These are phyloP conservation scores for Sebastes minor DNA, from an alignment of 2,797 vertebrate genomes.

Conservation along the genomic window DNA sequence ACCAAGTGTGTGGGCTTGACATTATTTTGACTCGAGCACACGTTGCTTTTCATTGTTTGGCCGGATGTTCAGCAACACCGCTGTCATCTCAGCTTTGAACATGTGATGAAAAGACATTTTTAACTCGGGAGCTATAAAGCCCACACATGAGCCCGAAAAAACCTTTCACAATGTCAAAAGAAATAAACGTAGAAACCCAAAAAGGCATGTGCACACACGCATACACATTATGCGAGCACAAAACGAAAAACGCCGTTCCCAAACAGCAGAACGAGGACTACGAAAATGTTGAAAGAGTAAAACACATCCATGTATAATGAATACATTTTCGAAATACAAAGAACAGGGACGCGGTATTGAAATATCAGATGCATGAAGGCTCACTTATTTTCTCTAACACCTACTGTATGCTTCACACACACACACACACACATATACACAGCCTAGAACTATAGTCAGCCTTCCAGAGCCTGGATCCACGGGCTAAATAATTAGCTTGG, in stretches of 20 bases:
- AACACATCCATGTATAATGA: conserved; percentile 33
- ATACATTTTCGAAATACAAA: conserved; percentile 21
- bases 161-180: conserved; percentile 40
- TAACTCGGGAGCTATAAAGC: conserved; percentile 7
- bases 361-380: conserved; percentile 45
- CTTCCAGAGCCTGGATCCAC: conserved; percentile 64
- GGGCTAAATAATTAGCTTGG: conserved; percentile 71
- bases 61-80: background rate
- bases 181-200: conserved; percentile 25
- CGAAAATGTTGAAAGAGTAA: conserved; percentile 17
- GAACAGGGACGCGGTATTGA: conserved; percentile 3
- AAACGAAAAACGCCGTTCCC: background rate
- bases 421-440: conserved; percentile 25
- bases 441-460: conserved; percentile 36
- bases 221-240: background rate
- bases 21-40: conserved; percentile 17
- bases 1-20: background rate
- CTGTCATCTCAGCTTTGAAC: conserved; percentile 36
- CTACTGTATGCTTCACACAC: conserved; percentile 25
- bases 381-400: conserved; percentile 14
- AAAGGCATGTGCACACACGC: background rate
- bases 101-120: conserved; percentile 35
- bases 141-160: conserved; percentile 33
- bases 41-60: background rate
- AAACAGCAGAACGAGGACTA: background rate